A percentile compares a stretch with the other conserved stretches of the same genome.
Evolutionary conservation across 2,797 vertebrate genomes (phyloP).

Genomic region (Sphaeramia orbicularis): DNA sequence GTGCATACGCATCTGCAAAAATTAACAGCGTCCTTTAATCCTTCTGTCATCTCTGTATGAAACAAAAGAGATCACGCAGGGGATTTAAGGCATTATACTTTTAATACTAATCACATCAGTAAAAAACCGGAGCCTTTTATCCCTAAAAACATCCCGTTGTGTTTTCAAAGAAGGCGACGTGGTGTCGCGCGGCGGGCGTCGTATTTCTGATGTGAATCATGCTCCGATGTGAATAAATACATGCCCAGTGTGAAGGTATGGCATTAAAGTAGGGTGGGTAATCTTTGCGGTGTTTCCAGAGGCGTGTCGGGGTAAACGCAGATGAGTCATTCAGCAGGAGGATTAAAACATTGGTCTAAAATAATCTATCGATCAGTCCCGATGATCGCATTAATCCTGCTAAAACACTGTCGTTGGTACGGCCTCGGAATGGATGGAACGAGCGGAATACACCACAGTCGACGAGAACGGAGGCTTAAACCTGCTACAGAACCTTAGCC

Average conservation of each 20-base stretch:
- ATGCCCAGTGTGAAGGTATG: constrained; percentile 25
- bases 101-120: constrained; percentile 63
- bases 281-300: constrained; percentile 34
- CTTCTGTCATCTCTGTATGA: constrained; percentile 53
- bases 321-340: constrained; percentile 28
- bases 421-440: constrained; percentile 46
- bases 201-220: constrained; percentile 13
- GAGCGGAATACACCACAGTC: constrained; percentile 8
- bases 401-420: constrained; percentile 64
- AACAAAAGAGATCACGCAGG: constrained; percentile 60
- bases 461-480: no score
- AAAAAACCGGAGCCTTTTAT: constrained; percentile 57
- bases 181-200: not conserved
- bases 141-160: constrained; percentile 34
- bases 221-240: no score
- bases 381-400: constrained; percentile 73
- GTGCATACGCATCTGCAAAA: constrained; percentile 53
- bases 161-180: constrained; percentile 35
- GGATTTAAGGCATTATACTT: constrained; percentile 62
- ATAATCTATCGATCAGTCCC: constrained; percentile 72
- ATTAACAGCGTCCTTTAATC: constrained; percentile 66
- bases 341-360: constrained; percentile 50
- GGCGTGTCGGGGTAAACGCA: constrained; percentile 43
- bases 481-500: no score
- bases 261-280: constrained; percentile 38